Evolutionary conservation across 2,113 vertebrate genomes (phyloP), one percentile per base, ranked within the genome.

Genomic region (Macquaria australasica): DNA sequence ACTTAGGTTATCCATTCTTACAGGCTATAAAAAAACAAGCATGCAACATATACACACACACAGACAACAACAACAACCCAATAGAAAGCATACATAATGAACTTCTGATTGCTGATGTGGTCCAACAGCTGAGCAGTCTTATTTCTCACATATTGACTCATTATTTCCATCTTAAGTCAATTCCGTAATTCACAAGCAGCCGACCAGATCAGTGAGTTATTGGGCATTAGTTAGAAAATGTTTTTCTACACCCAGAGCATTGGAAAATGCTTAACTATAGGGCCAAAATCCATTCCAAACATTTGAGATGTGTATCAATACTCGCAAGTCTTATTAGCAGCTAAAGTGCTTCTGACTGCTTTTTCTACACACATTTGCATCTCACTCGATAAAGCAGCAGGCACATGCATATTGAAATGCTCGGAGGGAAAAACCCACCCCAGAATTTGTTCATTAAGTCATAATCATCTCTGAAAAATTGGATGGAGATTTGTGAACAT

Each of bases 311-410:
- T 66, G 41, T 76, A 59, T 80, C 59, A 73, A 74, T 69, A 82
- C 77, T 79, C 63, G 68, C 55, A 81, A 87, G 56, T 73, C 83
- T 85, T 76, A 88, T 91, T 85, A 82, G 67, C 67, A 11, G 83
- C 71, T 73, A 53, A 89, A 83, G 82, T 45, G 78, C 69, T 71
- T 62, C 55, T 73, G 77, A 82, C 68, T 73, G 45, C 75, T 66
- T 72, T 31, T 83, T 77, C 71, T 28, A n/a, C 71, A 62, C 11
- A 18, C 53, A 87, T 89, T 85, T 86, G 75, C 79, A 80, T 78
- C 60, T 80, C 0, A 23, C 31, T 39, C 79, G 45, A 83, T 85
- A 74, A 82, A 78, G 34, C 79, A 51, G 39, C 58, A 9, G 34
- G 25, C 16, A 62, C 43, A 50, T 63, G 64, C 76, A 81, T 70